These are phyloP conservation scores for Myopa testacea DNA, from an alignment of 2,888 invertebrate genomes.

Conservation along the genomic window DNA sequence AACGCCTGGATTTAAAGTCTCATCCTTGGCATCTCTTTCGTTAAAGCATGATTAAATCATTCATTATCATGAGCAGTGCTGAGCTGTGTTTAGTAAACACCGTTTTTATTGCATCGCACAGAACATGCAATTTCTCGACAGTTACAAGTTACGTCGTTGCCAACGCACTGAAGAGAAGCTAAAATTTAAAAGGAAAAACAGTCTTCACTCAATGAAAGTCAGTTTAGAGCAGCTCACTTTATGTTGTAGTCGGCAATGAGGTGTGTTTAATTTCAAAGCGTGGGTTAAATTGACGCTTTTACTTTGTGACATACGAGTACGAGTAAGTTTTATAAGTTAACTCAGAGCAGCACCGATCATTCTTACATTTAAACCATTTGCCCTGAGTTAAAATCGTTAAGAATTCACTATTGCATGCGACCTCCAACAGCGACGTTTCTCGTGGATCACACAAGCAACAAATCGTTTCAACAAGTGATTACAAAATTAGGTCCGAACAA, in stretches of 20 bases:
- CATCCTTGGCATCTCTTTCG: too few species aligned
- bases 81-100: not conserved
- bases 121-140: not conserved
- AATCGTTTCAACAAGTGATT: conserved; percentile 28
- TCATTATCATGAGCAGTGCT: not conserved
- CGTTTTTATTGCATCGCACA: not conserved
- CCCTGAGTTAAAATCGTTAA: too few species aligned
- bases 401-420: too few species aligned
- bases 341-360: too few species aligned
- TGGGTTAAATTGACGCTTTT: not conserved
- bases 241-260: not conserved
- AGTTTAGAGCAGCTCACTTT: not conserved
- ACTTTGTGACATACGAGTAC: too few species aligned
- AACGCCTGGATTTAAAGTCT: too few species aligned
- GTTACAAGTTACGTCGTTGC: too few species aligned
- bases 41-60: not conserved
- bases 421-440: not conserved
- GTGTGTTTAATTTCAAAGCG: conserved; percentile 8
- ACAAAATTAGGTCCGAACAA: conserved; percentile 30
- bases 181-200: too few species aligned
- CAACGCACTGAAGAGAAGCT: too few species aligned
- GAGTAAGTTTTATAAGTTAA: too few species aligned
- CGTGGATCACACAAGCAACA: not conserved
- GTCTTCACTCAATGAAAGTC: too few species aligned
- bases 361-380: too few species aligned